phyloP scores from a whole-genome alignment of 2,888 invertebrate genomes.

The Drosophila yooni region DNA sequence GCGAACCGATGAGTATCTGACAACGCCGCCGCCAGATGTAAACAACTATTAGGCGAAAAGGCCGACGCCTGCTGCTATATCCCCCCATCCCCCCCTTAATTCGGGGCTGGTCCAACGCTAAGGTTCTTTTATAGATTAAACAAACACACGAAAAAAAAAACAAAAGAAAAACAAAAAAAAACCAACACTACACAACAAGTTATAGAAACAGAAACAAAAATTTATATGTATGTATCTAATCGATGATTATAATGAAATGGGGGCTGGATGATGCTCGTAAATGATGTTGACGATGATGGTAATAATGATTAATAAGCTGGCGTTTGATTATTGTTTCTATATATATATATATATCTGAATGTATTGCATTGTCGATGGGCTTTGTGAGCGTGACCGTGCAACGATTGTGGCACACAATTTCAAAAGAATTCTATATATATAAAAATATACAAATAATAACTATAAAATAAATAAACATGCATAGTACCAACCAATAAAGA shows the following conservation, averaged over 20 bases:
- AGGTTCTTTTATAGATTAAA: constrained; percentile 52
- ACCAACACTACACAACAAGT: constrained; percentile 15
- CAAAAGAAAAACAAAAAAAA: background rate
- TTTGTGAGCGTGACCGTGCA: constrained; percentile 25
- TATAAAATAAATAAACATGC: constrained; percentile 42
- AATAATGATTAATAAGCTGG: constrained; percentile 19
- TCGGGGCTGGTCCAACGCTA: constrained; percentile 55
- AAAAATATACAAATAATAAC: constrained; percentile 49
- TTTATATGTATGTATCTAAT: constrained; percentile 29
- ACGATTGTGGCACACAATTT: constrained; percentile 44
- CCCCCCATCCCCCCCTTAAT: constrained; percentile 2
- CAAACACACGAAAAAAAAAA: constrained; percentile 2
- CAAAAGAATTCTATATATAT: constrained; percentile 48
- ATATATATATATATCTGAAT: constrained; percentile 10
- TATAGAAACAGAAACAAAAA: constrained; percentile 26
- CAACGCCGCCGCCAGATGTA: constrained; percentile 93
- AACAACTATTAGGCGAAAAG: constrained; percentile 90
- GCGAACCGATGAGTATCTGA: constrained; percentile 95
- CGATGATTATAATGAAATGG: constrained; percentile 41
- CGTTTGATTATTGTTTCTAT: constrained; percentile 25
- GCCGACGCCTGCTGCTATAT: background rate
- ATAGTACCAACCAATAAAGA: constrained; percentile 57
- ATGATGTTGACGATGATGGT: constrained; percentile 10
- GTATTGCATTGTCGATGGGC: constrained; percentile 19
- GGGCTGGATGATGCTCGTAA: constrained; percentile 46